Percentiles rank a stretch among this genome's conserved stretches.
Conservation (phyloP, 1,140 invertebrate genomes). For the Drosophila pruinosa region DNA sequence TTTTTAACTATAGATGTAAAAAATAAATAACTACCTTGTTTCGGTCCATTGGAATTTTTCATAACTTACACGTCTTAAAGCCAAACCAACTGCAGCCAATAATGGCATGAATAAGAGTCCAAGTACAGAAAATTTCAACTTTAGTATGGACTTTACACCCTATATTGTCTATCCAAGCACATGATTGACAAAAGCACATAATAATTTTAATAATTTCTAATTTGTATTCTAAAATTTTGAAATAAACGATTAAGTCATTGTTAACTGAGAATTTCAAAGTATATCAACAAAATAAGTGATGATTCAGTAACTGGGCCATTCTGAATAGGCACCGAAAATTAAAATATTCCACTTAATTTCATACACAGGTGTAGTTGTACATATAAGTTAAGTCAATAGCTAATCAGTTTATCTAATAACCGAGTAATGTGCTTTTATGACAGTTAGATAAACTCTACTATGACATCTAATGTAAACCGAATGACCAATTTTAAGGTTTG, state of each 20-base stretch:
- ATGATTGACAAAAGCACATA: neutral
- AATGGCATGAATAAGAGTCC: neutral
- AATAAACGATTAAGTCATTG: neutral
- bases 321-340: too few species aligned
- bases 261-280: neutral
- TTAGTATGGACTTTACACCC: neutral
- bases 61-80: neutral
- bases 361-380: too few species aligned
- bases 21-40: neutral
- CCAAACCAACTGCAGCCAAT: neutral
- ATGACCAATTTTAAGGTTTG: conserved; percentile 29
- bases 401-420: neutral
- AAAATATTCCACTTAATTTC: too few species aligned
- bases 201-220: neutral
- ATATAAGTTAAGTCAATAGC: neutral
- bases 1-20: neutral
- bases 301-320: too few species aligned
- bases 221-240: neutral
- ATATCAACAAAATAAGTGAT: too few species aligned
- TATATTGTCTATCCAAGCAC: neutral
- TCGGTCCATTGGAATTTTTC: neutral
- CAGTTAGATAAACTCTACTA: neutral
- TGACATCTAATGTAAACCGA: neutral
- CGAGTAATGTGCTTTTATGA: neutral
- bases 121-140: neutral